These are phyloP conservation scores for Buteo buteo DNA, from an alignment of 2,113 vertebrate genomes.

Conservation along the genomic window DNA sequence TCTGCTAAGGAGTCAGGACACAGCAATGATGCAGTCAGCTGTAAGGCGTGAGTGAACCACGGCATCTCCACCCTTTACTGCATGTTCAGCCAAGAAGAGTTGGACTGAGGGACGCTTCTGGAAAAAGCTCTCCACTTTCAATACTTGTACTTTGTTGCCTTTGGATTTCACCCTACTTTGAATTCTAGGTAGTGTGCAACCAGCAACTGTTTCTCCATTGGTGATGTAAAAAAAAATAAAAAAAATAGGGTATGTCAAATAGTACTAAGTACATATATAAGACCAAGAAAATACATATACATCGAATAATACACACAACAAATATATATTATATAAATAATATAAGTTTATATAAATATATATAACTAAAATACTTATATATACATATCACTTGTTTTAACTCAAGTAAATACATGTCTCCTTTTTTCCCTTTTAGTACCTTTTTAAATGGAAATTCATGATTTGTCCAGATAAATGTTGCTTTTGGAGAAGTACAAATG, in stretches of 20 bases:
- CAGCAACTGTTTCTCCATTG: not conserved
- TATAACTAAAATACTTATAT: not conserved
- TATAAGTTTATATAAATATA: too few relatives aligned
- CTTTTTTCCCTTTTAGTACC: not conserved
- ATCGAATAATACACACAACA: not conserved
- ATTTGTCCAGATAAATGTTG: not conserved
- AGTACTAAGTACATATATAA: not conserved
- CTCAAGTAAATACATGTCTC: not conserved
- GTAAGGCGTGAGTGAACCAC: not conserved
- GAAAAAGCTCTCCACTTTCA: not conserved
- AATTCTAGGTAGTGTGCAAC: not conserved
- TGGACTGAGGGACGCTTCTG: not conserved
- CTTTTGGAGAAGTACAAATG: not conserved
- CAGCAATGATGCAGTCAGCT: not conserved
- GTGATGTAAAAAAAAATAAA: not conserved
- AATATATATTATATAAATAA: not conserved
- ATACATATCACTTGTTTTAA: not conserved
- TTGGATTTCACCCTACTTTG: not conserved
- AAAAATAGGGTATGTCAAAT: not conserved
- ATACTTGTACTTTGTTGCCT: not conserved
- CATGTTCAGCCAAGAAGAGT: not conserved
- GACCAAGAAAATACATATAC: not conserved
- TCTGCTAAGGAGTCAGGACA: not conserved
- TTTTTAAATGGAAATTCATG: not conserved
- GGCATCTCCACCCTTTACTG: not conserved